A percentile compares a stretch with the other conserved stretches of the same genome.
phyloP scores from a whole-genome alignment of 1,140 invertebrate genomes.

The Wasmannia auropunctata region DNA sequence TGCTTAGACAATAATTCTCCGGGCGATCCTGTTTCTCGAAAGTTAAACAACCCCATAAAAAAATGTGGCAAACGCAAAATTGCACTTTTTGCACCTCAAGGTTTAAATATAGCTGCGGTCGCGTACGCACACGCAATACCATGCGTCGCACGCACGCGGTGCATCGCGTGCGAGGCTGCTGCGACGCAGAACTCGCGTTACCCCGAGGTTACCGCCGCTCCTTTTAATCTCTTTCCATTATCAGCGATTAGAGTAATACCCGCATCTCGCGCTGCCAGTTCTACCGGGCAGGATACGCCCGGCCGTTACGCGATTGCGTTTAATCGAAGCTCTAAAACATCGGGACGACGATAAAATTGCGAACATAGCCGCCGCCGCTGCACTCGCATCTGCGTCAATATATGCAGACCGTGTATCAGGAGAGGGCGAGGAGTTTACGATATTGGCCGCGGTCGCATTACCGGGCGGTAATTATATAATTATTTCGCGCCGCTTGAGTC shows the following conservation, averaged over 20 bases:
- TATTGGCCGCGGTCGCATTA: not conserved
- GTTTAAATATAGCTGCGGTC: slow-evolving; percentile 1
- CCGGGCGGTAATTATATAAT: slow-evolving; percentile 50
- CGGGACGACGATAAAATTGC: slow-evolving; percentile 46
- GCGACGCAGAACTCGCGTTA: slow-evolving; percentile 2
- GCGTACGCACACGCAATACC: not conserved
- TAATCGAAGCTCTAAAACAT: slow-evolving; percentile 38
- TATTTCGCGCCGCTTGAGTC: slow-evolving; percentile 18
- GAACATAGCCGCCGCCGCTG: not conserved
- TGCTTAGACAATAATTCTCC: not conserved
- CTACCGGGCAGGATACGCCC: slow-evolving; percentile 17
- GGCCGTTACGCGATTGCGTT: slow-evolving; percentile 14
- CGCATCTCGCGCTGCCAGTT: slow-evolving; percentile 39
- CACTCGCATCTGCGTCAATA: slow-evolving; percentile 13
- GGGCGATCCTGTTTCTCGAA: not conserved
- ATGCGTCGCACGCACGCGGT: not conserved
- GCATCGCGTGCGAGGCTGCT: slow-evolving; percentile 37
- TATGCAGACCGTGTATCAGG: not conserved
- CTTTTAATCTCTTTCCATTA: slow-evolving; percentile 51
- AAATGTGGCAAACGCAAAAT: slow-evolving; percentile 4
- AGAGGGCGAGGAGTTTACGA: not conserved
- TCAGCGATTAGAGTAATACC: slow-evolving; percentile 41
- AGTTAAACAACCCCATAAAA: not conserved
- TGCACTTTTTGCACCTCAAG: not conserved
- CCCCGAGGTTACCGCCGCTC: slow-evolving; percentile 7